These are phyloP conservation scores for Brenthis hecate DNA, from an alignment of 2,888 invertebrate species.

Conservation along the genomic window DNA sequence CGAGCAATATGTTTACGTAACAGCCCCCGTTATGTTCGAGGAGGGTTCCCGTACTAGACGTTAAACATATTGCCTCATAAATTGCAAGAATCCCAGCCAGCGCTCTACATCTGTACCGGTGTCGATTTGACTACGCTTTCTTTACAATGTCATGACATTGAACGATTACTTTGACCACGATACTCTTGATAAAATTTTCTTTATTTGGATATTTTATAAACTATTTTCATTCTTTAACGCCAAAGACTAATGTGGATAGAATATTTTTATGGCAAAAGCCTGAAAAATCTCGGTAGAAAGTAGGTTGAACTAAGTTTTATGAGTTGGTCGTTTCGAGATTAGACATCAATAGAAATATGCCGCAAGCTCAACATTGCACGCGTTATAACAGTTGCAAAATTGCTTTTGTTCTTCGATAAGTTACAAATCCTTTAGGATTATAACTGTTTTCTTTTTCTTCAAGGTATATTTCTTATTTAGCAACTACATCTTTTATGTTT, in stretches of 20 bases:
- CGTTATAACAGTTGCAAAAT: constrained; percentile 64
- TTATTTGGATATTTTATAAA: neutral
- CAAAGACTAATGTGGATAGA: neutral
- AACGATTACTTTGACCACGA: constrained; percentile 31
- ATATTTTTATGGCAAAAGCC: neutral
- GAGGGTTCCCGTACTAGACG: constrained; percentile 80
- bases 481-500: neutral
- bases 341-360: constrained; percentile 60
- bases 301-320: constrained; percentile 61
- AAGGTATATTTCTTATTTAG: neutral
- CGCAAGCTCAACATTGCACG: constrained; percentile 46
- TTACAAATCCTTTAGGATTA: constrained; percentile 56
- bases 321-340: constrained; percentile 58
- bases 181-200: constrained; percentile 15
- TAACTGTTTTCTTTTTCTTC: constrained; percentile 42
- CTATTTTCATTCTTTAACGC: neutral
- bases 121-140: constrained; percentile 80
- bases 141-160: constrained; percentile 60
- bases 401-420: constrained; percentile 66
- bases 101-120: constrained; percentile 69
- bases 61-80: constrained; percentile 83
- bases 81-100: constrained; percentile 79
- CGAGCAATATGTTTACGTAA: constrained; percentile 82
- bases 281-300: constrained; percentile 39
- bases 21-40: constrained; percentile 78